Conservation (phyloP, 2,113 vertebrate species). For the Gobius niger region DNA sequence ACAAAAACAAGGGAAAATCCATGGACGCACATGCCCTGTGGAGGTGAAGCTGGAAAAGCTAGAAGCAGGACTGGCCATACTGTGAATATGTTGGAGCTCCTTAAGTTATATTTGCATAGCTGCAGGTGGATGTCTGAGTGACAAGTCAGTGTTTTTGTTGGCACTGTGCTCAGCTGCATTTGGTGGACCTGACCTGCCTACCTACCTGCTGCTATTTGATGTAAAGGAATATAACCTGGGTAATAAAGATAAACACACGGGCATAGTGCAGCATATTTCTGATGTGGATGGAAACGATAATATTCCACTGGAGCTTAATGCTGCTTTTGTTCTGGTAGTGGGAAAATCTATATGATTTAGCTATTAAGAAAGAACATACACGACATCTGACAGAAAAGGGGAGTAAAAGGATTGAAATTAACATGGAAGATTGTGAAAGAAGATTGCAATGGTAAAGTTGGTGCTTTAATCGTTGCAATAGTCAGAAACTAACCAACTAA, state of each 20-base stretch:
- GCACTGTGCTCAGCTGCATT: conserved; percentile 10
- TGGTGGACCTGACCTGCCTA: conserved; percentile 44
- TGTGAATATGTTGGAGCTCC: conserved; percentile 58
- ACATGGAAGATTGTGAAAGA: too few relatives aligned
- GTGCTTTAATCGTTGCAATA: too few relatives aligned
- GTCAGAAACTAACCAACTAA: too few relatives aligned
- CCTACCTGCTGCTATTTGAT: conserved; percentile 47
- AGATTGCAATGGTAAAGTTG: too few relatives aligned
- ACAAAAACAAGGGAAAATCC: conserved; percentile 71
- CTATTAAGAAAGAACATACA: background rate
- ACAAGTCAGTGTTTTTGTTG: conserved; percentile 55
- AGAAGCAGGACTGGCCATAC: conserved; percentile 62
- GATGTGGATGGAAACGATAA: conserved; percentile 9
- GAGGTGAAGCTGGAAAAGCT: conserved; percentile 67
- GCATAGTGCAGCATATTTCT: conserved; percentile 13
- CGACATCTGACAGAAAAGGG: too few relatives aligned
- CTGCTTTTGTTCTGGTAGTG: background rate
- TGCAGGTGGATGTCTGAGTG: conserved; percentile 67
- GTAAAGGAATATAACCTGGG: conserved; percentile 33
- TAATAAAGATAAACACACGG: conserved; percentile 25
- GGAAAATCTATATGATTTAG: background rate
- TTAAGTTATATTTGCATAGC: conserved; percentile 63
- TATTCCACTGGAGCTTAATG: conserved; percentile 1
- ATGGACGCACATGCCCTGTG: conserved; percentile 48
- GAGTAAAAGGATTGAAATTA: too few relatives aligned